These are phyloP conservation scores for Psix sp. DNA, from an alignment of 1,140 invertebrate species.

Conservation along the genomic window DNA sequence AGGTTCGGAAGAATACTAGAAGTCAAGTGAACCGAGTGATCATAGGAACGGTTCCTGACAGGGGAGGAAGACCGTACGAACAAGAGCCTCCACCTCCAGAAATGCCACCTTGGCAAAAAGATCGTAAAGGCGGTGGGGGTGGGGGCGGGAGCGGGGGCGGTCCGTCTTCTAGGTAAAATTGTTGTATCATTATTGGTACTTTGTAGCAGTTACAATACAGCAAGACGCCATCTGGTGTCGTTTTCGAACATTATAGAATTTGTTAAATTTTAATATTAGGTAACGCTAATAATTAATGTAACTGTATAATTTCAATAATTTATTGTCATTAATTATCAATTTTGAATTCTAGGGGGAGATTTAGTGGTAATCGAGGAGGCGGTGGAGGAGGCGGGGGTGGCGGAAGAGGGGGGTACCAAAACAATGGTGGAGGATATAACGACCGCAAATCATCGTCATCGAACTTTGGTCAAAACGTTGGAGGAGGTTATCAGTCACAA, in stretches of 20 bases:
- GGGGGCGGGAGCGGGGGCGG: too few relatives aligned
- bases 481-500: conserved; percentile 10
- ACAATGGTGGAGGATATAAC: conserved; percentile 4
- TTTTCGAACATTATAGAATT: too few relatives aligned
- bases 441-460: conserved; percentile 25
- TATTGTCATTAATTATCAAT: not conserved
- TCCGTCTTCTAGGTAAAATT: conserved; percentile 21
- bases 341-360: not conserved
- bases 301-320: not conserved
- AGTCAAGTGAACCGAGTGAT: conserved; percentile 90
- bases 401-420: conserved; percentile 41
- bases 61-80: conserved; percentile 92
- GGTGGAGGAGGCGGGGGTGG: conserved; percentile 46
- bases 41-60: conserved; percentile 89
- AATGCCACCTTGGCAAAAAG: conserved; percentile 94
- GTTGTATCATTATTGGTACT: too few relatives aligned
- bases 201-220: too few relatives aligned
- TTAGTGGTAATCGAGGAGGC: conserved; percentile 20
- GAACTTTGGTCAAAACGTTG: conserved; percentile 36
- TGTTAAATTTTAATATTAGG: too few relatives aligned
- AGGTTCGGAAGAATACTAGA: conserved; percentile 87
- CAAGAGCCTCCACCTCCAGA: conserved; percentile 94
- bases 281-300: not conserved
- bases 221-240: too few relatives aligned
- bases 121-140: conserved; percentile 65